Base-by-base conservation (phyloP, 2,797 vertebrate genomes). In the Lagodon rhomboides region DNA sequence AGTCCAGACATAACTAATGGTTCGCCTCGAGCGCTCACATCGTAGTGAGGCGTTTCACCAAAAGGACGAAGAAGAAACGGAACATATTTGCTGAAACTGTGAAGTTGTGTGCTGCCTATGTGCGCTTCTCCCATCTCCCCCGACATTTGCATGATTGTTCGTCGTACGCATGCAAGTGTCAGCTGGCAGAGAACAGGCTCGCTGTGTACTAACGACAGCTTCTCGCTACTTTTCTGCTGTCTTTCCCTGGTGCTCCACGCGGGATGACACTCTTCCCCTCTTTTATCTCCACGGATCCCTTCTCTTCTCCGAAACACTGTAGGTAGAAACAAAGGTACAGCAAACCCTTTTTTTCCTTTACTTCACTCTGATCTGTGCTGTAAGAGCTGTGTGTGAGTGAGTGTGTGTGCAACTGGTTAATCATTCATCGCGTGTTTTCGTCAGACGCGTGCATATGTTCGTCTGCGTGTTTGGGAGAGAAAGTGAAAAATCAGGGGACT, bases 271-370 rank as follows among this genome's bases (percentile, higher is more conserved):
- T 86, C 92, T 91, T 92, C 81, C 81, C 75, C 66, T 86, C 59
- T 88, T 76, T 88, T 84, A 79, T 74, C 91, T 92, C 89, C 91
- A 71, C 86, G 89, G 94, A 94, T 95, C 93, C 92, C 72, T 1
- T 91, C 92, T 87, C 58, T 89, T 87, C 94, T 94, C 92, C 95
- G 86, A 94, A 47, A 47, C 87, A 93, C 94, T 94, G 87, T 98
- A 98, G 98, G 97, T 96, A 98, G 97, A 97, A 97, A 95, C 95
- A 99, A 98, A 99, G 98, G 98, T 99, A 99, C 95, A 96, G 91
- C 91, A 90, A 65, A 49, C 73, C 85, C 25, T 68, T 73, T 83
- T 75, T 83, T 30, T 5, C 30, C 38, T 46, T 47, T 73, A 43
- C 61, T 83, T 51, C 79, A 27, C 80, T 51, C 46, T 77, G 27